Conservation (phyloP, 1,140 invertebrate species). For the Berghia stephanieae region DNA sequence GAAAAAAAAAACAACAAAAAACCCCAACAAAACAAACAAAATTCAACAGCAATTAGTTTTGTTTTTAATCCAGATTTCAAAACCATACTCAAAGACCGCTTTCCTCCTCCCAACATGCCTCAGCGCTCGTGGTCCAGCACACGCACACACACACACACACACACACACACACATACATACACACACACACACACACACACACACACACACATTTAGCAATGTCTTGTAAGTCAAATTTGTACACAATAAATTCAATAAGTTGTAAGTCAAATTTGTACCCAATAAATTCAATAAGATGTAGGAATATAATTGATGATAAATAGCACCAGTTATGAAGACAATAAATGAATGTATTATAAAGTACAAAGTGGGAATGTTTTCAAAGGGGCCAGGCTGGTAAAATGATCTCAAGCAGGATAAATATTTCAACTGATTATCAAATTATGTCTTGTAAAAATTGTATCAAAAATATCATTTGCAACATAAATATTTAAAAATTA, state of each 20-base stretch:
- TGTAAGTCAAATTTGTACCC: not conserved
- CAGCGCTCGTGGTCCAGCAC: not conserved
- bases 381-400: no score
- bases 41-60: no score
- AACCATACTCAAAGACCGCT: no score
- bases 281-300: not conserved
- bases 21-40: no score
- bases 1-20: no score
- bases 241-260: not conserved
- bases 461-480: no score
- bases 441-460: no score
- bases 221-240: not conserved
- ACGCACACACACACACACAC: not conserved
- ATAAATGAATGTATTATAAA: not conserved
- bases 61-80: no score
- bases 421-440: no score
- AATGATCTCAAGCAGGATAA: no score
- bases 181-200: conserved; percentile 5
- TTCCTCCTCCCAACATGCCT: no score
- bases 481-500: no score
- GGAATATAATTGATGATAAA: not conserved
- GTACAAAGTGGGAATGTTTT: conserved; percentile 13
- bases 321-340: not conserved
- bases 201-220: not conserved
- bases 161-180: not conserved